phyloP scores from a whole-genome alignment of 2,113 vertebrate species.

The Alosa alosa region DNA sequence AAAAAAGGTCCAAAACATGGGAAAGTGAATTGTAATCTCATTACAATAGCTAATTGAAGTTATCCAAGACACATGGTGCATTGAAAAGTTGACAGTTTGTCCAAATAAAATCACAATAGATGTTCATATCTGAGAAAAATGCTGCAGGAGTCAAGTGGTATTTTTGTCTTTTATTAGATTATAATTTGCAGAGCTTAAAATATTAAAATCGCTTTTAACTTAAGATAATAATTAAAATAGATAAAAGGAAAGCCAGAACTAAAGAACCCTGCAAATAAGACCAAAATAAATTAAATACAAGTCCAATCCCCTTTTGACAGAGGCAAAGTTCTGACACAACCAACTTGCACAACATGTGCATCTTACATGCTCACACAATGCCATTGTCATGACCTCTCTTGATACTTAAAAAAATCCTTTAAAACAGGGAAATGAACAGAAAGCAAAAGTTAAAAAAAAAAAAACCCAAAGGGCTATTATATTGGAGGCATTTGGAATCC shows the following conservation, averaged over 20 bases:
- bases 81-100: no score
- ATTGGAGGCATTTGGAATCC: neutral
- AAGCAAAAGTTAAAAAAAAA: slow-evolving; percentile 30
- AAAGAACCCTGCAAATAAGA: slow-evolving; percentile 77
- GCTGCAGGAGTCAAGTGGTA: slow-evolving; percentile 38
- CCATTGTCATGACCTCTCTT: slow-evolving; percentile 56
- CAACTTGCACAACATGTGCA: slow-evolving; percentile 67
- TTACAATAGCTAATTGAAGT: no score
- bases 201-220: slow-evolving; percentile 82
- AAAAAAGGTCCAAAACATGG: no score
- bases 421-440: slow-evolving; percentile 44
- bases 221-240: slow-evolving; percentile 82
- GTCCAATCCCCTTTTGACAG: slow-evolving; percentile 61
- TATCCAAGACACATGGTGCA: no score
- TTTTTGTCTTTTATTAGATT: slow-evolving; percentile 81
- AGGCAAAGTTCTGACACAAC: slow-evolving; percentile 67
- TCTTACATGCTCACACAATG: slow-evolving; percentile 65
- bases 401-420: slow-evolving; percentile 49
- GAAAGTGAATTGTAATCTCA: no score
- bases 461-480: slow-evolving; percentile 28
- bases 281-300: slow-evolving; percentile 64
- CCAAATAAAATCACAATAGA: no score
- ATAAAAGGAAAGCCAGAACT: slow-evolving; percentile 81
- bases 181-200: slow-evolving; percentile 80
- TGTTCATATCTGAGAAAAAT: neutral